These are phyloP conservation scores for Oscarella lobularis DNA, from an alignment of 37 sponge, comb jelly and placozoan genomes.

Conservation along the genomic window DNA sequence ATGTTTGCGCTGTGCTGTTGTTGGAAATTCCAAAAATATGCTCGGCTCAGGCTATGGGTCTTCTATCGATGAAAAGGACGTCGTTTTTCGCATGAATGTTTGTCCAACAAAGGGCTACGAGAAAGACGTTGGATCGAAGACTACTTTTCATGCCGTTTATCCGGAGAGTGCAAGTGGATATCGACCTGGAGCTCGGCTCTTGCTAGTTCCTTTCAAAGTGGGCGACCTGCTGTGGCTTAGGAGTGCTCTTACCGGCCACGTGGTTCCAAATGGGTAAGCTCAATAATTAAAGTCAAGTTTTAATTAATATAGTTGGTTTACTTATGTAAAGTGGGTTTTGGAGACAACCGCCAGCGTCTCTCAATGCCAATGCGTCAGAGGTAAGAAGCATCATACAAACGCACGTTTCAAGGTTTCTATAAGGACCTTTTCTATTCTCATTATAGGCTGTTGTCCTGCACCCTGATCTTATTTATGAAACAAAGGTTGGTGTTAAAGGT, in stretches of 20 bases:
- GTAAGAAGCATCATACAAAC: neutral
- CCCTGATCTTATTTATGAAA: too few species aligned
- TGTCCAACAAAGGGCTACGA: neutral
- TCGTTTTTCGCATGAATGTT: neutral
- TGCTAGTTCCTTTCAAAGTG: neutral
- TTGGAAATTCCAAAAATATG: neutral
- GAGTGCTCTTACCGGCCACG: neutral
- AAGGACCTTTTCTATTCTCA: too few species aligned
- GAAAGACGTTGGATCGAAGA: neutral
- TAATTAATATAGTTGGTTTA: too few species aligned
- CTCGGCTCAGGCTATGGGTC: neutral
- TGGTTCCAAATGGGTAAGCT: too few species aligned
- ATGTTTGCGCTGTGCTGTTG: neutral
- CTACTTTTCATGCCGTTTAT: neutral
- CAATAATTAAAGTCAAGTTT: too few species aligned
- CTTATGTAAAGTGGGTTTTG: neutral
- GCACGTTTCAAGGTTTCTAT: neutral
- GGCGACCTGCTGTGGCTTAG: neutral
- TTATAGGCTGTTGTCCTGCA: too few species aligned
- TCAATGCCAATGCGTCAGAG: neutral
- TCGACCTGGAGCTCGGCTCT: neutral
- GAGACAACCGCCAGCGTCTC: neutral
- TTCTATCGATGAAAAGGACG: neutral
- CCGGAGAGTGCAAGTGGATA: neutral
- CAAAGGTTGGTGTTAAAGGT: too few species aligned